phyloP scores from a whole-genome alignment of 2,888 invertebrate genomes.

The Drosophila recens region DNA sequence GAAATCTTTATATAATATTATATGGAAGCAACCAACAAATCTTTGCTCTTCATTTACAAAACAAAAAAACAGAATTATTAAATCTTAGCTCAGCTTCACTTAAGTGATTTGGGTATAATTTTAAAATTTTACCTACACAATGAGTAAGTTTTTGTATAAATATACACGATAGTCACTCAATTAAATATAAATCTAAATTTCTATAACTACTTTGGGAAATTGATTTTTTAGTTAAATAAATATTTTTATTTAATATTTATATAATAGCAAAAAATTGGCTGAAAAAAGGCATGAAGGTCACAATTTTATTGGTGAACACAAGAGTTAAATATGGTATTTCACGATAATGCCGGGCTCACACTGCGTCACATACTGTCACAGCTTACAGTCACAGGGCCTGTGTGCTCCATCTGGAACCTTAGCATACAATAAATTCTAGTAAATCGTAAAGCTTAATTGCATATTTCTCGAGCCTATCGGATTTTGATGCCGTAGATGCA shows the following conservation, averaged over 20 bases:
- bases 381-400: too few relatives aligned
- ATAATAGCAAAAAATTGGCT: neutral
- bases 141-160: slow-evolving; percentile 2
- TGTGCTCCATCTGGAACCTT: too few relatives aligned
- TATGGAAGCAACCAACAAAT: slow-evolving; percentile 19
- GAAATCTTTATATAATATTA: slow-evolving; percentile 23
- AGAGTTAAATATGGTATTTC: neutral
- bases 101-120: neutral
- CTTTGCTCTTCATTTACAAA: neutral
- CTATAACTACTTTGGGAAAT: neutral
- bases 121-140: neutral
- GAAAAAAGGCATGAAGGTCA: neutral
- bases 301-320: neutral
- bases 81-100: neutral
- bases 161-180: neutral
- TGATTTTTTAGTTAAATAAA: neutral
- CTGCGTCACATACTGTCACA: too few relatives aligned
- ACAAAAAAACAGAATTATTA: neutral
- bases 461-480: too few relatives aligned
- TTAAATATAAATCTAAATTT: neutral
- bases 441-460: too few relatives aligned
- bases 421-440: too few relatives aligned
- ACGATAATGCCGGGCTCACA: too few relatives aligned
- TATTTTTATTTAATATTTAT: neutral
- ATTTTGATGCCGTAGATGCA: too few relatives aligned